Base-by-base conservation (phyloP, 2,797 vertebrate genomes). In the Miichthys miiuy region DNA sequence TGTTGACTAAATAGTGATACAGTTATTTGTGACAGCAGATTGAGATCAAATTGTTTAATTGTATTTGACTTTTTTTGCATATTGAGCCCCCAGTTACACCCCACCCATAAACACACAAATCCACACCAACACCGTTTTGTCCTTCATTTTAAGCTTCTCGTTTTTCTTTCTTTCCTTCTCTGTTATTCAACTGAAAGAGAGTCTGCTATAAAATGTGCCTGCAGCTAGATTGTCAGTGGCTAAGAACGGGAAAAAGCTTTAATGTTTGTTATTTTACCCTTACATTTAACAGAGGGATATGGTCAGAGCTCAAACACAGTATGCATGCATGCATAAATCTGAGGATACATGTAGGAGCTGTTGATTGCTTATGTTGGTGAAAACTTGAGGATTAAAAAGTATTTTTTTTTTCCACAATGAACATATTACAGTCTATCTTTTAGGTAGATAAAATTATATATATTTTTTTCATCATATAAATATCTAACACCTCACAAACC, bases 161-260 rank as follows among this genome's bases (percentile, higher is more conserved):
- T 67, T 52, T 75, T 55, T 42, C 3, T 50, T 30, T 46, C 12
- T 68, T 52, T 63, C 11, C 12, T 50, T 42, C 21, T 54, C 25
- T 50, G 42, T 50, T 80, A 63, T 77, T 68, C 11, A 56, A 13
- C 34, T 25, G 27, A 56, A 51, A 54, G 12, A 62, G 25, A 9
- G n/a, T 2, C 14, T 47, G 58, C 7, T 44, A 44, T 13, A 42
- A 18, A 51, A 71, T 73, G 34, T 71, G 65, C 62, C 63, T 34
- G 20, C 0, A 5, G 71, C 63, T 56, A 17, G 52, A 46, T 47
- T 54, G 57, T 63, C 9, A 55, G 57, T 61, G 76, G 55, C 77
- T 66, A 34, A 60, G 25, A 64, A 72, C 21, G 67, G 21, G 54
- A 71, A 78, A 79, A 67, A 13, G 58, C 63, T 75, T 75, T 79